Evolutionary conservation across 1,140 invertebrate genomes (phyloP).

Genomic region (Zaprionus taronus): DNA sequence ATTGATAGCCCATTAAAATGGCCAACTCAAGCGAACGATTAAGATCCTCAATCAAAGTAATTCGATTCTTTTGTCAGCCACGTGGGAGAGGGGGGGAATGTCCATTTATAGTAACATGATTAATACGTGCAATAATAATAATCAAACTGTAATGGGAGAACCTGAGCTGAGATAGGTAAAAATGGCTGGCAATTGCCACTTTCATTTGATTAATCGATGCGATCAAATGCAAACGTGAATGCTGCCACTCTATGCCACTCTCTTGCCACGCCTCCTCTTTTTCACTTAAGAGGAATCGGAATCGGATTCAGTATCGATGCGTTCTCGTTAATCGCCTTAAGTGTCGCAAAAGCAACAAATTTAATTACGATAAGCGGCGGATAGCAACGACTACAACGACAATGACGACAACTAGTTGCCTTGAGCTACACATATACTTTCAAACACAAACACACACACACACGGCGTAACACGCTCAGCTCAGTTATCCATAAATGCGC

Average conservation of each 20-base stretch:
- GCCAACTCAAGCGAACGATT: neutral
- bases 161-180: conserved; percentile 10
- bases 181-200: conserved; percentile 39
- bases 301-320: conserved; percentile 12
- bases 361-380: conserved; percentile 50
- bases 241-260: no score
- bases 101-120: conserved; percentile 18
- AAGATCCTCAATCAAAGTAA: conserved; percentile 7
- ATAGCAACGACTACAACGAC: conserved; percentile 17
- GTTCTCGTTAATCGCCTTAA: conserved; percentile 53
- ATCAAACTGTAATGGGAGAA: conserved; percentile 1
- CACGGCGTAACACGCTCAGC: neutral
- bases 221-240: conserved; percentile 39
- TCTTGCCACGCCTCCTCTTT: no score
- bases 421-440: conserved; percentile 6
- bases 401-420: conserved; percentile 26
- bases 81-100: neutral
- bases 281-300: neutral
- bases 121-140: conserved; percentile 33
- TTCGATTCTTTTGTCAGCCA: neutral
- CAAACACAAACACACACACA: neutral
- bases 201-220: conserved; percentile 50
- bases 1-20: neutral
- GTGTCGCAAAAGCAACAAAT: conserved; percentile 58
- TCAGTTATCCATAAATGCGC: conserved; percentile 39